phyloP scores from a whole-genome alignment of 2,888 invertebrate species.

The Dascillus cervinus region DNA sequence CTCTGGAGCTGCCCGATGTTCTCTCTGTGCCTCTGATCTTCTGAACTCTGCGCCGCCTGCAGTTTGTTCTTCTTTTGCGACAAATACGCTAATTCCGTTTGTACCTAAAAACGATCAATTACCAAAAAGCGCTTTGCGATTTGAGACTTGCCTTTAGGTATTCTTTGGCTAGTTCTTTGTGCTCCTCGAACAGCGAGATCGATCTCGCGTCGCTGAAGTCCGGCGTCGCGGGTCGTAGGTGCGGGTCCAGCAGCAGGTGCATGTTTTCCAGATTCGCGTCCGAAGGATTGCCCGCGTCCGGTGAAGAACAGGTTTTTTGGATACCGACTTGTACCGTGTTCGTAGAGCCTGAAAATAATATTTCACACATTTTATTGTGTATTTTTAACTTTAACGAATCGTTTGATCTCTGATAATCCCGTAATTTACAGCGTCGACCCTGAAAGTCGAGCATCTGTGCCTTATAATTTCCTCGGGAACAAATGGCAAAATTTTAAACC shows the following conservation, averaged over 20 bases:
- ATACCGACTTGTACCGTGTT: slow-evolving; percentile 30
- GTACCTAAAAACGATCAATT: slow-evolving; percentile 44
- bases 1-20: slow-evolving; percentile 38
- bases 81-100: slow-evolving; percentile 76
- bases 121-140: no score
- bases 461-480: no score
- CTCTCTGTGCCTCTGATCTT: slow-evolving; percentile 33
- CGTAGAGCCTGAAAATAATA: slow-evolving; percentile 24
- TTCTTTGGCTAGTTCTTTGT: slow-evolving; percentile 80
- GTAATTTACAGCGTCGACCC: no score
- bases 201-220: slow-evolving; percentile 71
- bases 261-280: slow-evolving; percentile 59
- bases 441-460: no score
- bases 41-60: slow-evolving; percentile 56
- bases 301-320: slow-evolving; percentile 28
- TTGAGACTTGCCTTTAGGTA: slow-evolving; percentile 64
- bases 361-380: no score
- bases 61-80: slow-evolving; percentile 72
- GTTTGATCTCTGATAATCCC: no score
- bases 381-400: no score
- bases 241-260: slow-evolving; percentile 72
- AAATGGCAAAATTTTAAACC: no score
- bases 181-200: slow-evolving; percentile 79
- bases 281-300: slow-evolving; percentile 14
- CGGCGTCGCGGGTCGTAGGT: slow-evolving; percentile 77